Percentiles rank a stretch among this genome's conserved stretches.
Conservation (phyloP, 2,888 invertebrate genomes). For the Mimumesa dahlbomi region DNA sequence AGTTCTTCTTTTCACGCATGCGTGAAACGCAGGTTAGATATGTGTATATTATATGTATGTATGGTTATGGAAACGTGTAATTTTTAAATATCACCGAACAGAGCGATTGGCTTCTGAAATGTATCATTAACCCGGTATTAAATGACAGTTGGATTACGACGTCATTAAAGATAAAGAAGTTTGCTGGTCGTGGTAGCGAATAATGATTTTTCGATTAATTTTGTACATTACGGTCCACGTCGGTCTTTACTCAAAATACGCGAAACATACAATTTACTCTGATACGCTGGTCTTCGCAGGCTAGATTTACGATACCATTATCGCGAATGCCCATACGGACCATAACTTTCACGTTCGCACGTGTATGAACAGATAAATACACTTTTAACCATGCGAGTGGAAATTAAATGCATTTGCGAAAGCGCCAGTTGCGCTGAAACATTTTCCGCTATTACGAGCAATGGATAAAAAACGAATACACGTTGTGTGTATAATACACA, state of each 20-base stretch:
- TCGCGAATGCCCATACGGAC: slow-evolving; percentile 3
- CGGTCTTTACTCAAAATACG: neutral
- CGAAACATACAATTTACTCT: slow-evolving; percentile 13
- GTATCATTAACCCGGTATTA: neutral
- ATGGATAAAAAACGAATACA: too few species aligned
- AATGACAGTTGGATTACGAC: neutral
- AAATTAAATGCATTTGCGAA: slow-evolving; percentile 10
- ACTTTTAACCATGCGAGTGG: neutral
- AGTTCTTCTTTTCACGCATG: neutral
- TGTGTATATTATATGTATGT: neutral
- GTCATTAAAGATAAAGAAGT: neutral
- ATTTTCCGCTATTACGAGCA: too few species aligned
- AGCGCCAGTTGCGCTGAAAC: neutral
- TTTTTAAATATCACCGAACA: neutral
- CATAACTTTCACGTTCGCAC: slow-evolving; percentile 22
- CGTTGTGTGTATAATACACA: too few species aligned
- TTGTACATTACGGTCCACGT: neutral
- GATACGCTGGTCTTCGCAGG: slow-evolving; percentile 1
- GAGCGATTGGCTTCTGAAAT: neutral
- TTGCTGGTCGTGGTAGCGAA: neutral
- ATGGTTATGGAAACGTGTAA: neutral
- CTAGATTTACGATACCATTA: slow-evolving; percentile 26
- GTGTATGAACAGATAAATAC: neutral
- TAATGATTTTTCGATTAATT: neutral
- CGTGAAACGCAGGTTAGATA: neutral